A percentile compares a stretch with the other conserved stretches of the same genome.
Evolutionary conservation across 2,888 invertebrate species (phyloP).

Genomic region (Tenodera sinensis): DNA sequence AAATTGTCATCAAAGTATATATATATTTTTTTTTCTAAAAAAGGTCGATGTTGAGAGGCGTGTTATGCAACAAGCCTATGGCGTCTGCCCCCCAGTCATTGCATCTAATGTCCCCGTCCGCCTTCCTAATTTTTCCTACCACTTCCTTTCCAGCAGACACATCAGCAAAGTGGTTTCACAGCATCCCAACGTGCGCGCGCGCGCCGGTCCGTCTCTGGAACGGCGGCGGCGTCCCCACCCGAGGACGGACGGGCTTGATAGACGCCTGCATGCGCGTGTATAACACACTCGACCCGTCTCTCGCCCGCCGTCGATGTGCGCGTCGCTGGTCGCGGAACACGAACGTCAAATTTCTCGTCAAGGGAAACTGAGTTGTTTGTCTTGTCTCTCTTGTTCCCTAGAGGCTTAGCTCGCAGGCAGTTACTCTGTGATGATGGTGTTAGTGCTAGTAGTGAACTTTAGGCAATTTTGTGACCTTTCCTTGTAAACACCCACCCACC

Average conservation of each 20-base stretch:
- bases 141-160: not conserved
- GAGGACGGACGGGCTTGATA: not conserved
- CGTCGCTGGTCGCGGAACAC: not conserved
- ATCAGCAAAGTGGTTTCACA: not conserved
- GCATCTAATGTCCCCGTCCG: not conserved
- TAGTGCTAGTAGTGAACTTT: not conserved
- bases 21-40: too few species aligned
- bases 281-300: not conserved
- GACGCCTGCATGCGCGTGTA: not conserved
- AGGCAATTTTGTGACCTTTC: not conserved
- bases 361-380: not conserved
- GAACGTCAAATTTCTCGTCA: not conserved
- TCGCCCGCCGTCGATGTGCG: not conserved
- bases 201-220: not conserved
- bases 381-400: not conserved
- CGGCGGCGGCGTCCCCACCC: not conserved
- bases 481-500: too few species aligned
- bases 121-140: not conserved
- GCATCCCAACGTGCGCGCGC: not conserved
- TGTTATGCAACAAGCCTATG: not conserved
- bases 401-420: not conserved
- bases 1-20: too few species aligned
- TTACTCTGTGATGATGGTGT: not conserved
- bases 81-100: not conserved
- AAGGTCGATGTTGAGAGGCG: too few species aligned